A percentile compares a stretch with the other conserved stretches of the same genome.
phyloP scores from a whole-genome alignment of 2,113 vertebrate genomes.

The mouse (Mus musculus) region DNA sequence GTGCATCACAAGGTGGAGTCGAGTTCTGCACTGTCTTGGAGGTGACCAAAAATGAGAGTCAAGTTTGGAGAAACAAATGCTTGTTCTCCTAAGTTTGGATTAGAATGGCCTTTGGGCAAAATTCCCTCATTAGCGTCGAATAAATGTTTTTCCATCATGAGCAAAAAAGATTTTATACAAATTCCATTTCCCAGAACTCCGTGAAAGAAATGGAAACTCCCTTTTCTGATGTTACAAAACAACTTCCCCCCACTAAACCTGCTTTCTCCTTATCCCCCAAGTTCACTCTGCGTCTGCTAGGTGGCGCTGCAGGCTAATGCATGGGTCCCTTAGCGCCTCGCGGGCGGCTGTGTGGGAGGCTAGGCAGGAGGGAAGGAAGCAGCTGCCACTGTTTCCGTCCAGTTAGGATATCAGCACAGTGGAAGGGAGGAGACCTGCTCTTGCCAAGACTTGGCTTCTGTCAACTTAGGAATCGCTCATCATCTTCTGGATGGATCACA shows the following conservation, averaged over 20 bases:
- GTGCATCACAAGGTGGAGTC: background rate
- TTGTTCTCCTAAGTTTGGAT: background rate
- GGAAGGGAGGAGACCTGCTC: background rate
- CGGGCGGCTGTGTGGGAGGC: background rate
- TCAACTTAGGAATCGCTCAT: background rate
- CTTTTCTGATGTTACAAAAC: conserved; percentile 57
- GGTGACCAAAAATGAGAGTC: background rate
- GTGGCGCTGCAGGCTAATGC: conserved; percentile 59
- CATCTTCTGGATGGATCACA: background rate
- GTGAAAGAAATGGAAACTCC: conserved; percentile 80
- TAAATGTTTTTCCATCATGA: conserved; percentile 71
- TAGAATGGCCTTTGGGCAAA: conserved; percentile 29
- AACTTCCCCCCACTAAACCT: background rate
- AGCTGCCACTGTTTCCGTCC: fast-evolving
- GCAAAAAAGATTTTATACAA: conserved; percentile 64
- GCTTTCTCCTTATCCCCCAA: background rate
- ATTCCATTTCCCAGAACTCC: conserved; percentile 79
- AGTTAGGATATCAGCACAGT: background rate
- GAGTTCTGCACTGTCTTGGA: conserved; percentile 2
- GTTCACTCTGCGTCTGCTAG: conserved; percentile 56
- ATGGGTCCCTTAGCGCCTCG: fast-evolving
- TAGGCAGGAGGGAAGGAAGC: background rate
- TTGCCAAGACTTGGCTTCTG: background rate
- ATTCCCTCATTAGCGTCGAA: conserved; percentile 62
- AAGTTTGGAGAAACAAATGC: background rate